Evolutionary conservation across 1,140 invertebrate species (phyloP).

Genomic region (Neodiprion pinetum): DNA sequence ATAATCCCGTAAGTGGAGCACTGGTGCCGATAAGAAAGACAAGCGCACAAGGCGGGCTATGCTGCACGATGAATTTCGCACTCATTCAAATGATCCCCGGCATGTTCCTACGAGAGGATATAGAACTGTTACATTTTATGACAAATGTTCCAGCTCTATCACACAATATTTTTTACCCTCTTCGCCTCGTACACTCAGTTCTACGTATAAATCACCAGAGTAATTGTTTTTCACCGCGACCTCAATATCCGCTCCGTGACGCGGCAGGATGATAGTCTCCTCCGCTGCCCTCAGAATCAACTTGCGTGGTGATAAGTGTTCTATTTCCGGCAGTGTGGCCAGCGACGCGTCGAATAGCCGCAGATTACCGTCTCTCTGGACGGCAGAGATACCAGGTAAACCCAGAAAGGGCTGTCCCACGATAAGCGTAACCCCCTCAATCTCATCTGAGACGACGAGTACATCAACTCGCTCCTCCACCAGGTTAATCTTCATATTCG

Average conservation of each 20-base stretch:
- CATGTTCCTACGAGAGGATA: too few relatives aligned
- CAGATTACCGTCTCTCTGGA: slow-evolving; percentile 20
- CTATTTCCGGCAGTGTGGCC: slow-evolving; percentile 26
- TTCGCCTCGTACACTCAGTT: slow-evolving; percentile 26
- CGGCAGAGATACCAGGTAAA: slow-evolving; percentile 23
- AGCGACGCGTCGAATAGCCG: slow-evolving; percentile 24
- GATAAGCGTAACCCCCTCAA: slow-evolving; percentile 23
- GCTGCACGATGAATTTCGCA: too few relatives aligned
- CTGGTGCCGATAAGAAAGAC: too few relatives aligned
- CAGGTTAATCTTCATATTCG: slow-evolving; percentile 24
- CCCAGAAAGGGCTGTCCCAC: slow-evolving; percentile 32
- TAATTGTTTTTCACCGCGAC: slow-evolving; percentile 23
- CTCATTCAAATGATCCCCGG: too few relatives aligned
- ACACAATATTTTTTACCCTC: slow-evolving; percentile 19
- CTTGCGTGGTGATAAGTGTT: slow-evolving; percentile 23
- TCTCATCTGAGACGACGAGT: slow-evolving; percentile 26
- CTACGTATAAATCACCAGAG: slow-evolving; percentile 25
- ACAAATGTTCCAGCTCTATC: too few relatives aligned
- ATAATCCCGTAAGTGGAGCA: too few relatives aligned
- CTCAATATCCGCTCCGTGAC: slow-evolving; percentile 25
- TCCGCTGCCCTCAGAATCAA: slow-evolving; percentile 23
- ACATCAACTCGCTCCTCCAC: slow-evolving; percentile 20
- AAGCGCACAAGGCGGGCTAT: too few relatives aligned
- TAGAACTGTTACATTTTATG: too few relatives aligned
- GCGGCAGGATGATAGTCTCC: slow-evolving; percentile 23